These are phyloP conservation scores for Xyrichtys novacula DNA, from an alignment of 2,797 vertebrate species.

Conservation along the genomic window DNA sequence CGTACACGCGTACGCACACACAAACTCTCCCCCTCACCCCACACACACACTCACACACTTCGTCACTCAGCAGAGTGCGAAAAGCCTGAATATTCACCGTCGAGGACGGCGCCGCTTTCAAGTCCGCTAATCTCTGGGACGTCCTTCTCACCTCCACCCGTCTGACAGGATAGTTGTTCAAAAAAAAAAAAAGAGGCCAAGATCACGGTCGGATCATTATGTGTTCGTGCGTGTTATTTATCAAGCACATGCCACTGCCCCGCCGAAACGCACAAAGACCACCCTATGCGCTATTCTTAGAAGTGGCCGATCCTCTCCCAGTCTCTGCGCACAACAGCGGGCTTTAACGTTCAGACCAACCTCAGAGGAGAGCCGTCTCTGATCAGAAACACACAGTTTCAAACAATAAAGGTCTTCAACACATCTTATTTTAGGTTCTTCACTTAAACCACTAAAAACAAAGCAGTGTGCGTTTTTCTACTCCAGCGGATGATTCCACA, in stretches of 20 bases:
- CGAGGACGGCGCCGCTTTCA: conserved; percentile 69
- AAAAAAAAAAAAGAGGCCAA: conserved; percentile 43
- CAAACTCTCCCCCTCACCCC: conserved; percentile 38
- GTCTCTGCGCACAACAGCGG: conserved; percentile 59
- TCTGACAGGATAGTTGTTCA: conserved; percentile 51
- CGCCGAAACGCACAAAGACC: conserved; percentile 85
- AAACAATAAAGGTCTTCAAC: conserved; percentile 20
- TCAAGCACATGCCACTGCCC: conserved; percentile 82
- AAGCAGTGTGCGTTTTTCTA: conserved; percentile 10
- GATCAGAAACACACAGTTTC: not conserved
- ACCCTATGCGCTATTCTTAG: conserved; percentile 85
- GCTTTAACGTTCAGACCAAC: conserved; percentile 25
- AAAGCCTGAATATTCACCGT: conserved; percentile 66
- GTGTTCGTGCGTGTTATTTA: conserved; percentile 74
- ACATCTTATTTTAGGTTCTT: not conserved
- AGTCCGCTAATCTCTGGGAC: conserved; percentile 59
- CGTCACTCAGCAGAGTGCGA: conserved; percentile 65
- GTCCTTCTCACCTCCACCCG: conserved; percentile 66
- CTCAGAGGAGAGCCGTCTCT: conserved; percentile 13
- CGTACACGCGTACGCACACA: conserved; percentile 52
- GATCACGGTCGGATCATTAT: conserved; percentile 64
- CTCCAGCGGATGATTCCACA: conserved; percentile 27
- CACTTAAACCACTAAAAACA: not conserved
- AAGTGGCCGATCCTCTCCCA: conserved; percentile 74
- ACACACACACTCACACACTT: conserved; percentile 36